Percentiles rank a stretch among this genome's conserved stretches.
phyloP scores from a whole-genome alignment of 2,797 vertebrate genomes.

The Chaetophractus vellerosus region DNA sequence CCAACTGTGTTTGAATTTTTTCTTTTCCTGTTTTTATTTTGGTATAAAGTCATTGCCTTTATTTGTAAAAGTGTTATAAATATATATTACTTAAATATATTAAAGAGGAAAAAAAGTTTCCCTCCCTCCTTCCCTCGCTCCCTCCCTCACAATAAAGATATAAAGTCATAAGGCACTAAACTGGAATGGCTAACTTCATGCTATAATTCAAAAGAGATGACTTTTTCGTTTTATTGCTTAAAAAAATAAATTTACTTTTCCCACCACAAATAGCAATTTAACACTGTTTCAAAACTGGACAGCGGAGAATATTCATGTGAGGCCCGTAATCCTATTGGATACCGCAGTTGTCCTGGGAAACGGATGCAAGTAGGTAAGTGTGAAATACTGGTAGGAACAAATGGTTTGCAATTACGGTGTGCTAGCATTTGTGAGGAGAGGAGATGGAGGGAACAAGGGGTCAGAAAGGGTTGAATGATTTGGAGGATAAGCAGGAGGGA shows the following conservation, averaged over 20 bases:
- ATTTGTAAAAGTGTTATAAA: conserved; percentile 94
- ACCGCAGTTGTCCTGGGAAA: conserved; percentile 93
- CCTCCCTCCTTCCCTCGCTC: not conserved
- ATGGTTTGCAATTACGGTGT: not conserved
- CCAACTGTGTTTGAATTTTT: conserved; percentile 86
- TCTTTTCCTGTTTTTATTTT: conserved; percentile 84
- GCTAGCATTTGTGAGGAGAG: no score
- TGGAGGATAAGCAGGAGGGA: not conserved
- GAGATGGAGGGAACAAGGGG: not conserved
- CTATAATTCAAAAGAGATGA: not conserved
- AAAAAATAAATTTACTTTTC: not conserved
- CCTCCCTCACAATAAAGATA: not conserved
- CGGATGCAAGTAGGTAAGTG: conserved; percentile 95
- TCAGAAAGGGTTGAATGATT: not conserved
- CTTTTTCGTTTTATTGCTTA: conserved; percentile 27
- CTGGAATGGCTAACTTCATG: not conserved
- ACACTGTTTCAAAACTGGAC: conserved; percentile 94
- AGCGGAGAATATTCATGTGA: conserved; percentile 95
- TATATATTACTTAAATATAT: conserved; percentile 91
- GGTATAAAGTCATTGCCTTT: conserved; percentile 95
- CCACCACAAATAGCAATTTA: conserved; percentile 92
- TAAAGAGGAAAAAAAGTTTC: conserved; percentile 82
- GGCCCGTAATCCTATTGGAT: conserved; percentile 94
- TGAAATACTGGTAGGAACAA: conserved; percentile 6
- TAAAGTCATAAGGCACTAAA: conserved; percentile 13